Conservation (phyloP, 1,140 invertebrate species). For the Ganaspis sp. region DNA sequence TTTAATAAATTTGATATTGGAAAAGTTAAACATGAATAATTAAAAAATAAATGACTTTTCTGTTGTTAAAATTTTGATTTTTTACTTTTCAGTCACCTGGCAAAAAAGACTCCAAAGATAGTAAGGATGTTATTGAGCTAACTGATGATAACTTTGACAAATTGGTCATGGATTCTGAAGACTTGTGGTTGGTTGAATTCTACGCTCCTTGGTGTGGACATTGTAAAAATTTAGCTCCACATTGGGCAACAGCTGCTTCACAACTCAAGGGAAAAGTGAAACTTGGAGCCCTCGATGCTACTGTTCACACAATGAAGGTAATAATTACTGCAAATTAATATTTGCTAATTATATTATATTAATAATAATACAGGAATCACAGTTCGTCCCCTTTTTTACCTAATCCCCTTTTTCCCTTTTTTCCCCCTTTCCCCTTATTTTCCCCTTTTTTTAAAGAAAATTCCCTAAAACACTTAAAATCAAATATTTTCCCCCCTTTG, state of each 20-base stretch:
- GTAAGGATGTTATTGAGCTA: constrained; percentile 91
- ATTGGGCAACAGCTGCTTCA: constrained; percentile 95
- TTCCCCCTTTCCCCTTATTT: too few relatives aligned
- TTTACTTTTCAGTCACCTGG: constrained; percentile 50
- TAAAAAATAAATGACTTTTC: too few relatives aligned
- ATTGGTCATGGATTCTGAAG: constrained; percentile 91
- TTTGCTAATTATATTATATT: too few relatives aligned
- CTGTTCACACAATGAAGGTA: constrained; percentile 87
- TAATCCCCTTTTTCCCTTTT: too few relatives aligned
- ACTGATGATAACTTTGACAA: constrained; percentile 97
- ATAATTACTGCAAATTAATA: too few relatives aligned
- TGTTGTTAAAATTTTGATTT: too few relatives aligned
- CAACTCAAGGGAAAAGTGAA: constrained; percentile 97
- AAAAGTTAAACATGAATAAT: constrained; percentile 17
- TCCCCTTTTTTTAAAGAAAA: too few relatives aligned
- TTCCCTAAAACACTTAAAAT: too few relatives aligned
- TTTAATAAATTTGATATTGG: not conserved
- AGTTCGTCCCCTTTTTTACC: too few relatives aligned
- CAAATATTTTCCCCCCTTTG: too few relatives aligned
- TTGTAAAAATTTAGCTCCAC: constrained; percentile 96
- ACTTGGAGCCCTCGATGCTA: constrained; percentile 97
- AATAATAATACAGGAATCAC: too few relatives aligned
- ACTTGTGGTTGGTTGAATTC: constrained; percentile 98
- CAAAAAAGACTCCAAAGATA: constrained; percentile 61
- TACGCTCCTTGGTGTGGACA: constrained; percentile 98